Percentiles rank a stretch among this genome's conserved stretches.
Conservation (phyloP, 2,888 invertebrate genomes). For the Mesochorus sp. region DNA sequence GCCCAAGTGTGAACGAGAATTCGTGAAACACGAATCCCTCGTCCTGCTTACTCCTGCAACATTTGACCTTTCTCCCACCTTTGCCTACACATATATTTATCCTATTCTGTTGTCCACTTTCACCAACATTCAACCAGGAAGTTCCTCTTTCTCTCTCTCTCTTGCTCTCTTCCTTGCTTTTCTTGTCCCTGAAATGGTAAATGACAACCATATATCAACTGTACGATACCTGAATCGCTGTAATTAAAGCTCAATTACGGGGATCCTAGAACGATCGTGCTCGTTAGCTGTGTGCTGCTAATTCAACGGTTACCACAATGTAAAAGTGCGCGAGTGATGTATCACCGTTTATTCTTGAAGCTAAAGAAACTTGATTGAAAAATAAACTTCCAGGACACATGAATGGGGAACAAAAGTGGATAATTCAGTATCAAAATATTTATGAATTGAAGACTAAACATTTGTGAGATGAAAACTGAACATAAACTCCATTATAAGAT, state of each 20-base stretch:
- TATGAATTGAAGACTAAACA: too few relatives aligned
- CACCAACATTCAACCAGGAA: slow-evolving; percentile 40
- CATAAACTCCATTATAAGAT: slow-evolving; percentile 7
- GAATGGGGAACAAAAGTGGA: too few relatives aligned
- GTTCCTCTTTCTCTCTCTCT: background rate
- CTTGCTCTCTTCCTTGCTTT: slow-evolving; percentile 34
- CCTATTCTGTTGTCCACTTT: slow-evolving; percentile 35
- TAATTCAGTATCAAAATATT: too few relatives aligned
- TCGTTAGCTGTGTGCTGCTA: slow-evolving; percentile 41
- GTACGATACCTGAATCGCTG: slow-evolving; percentile 66
- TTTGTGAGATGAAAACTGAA: background rate
- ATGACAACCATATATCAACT: slow-evolving; percentile 57
- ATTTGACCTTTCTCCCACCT: slow-evolving; percentile 21
- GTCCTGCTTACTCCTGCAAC: background rate
- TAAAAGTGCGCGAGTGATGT: background rate
- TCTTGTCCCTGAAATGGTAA: slow-evolving; percentile 51
- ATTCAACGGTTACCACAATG: slow-evolving; percentile 3
- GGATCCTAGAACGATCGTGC: slow-evolving; percentile 50
- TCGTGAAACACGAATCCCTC: slow-evolving; percentile 30
- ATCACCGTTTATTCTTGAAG: too few relatives aligned
- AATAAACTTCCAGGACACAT: too few relatives aligned
- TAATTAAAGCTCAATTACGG: slow-evolving; percentile 67
- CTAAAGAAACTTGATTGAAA: background rate
- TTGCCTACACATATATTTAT: slow-evolving; percentile 23
- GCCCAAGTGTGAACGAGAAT: slow-evolving; percentile 13